A percentile compares a stretch with the other conserved stretches of the same genome.
phyloP scores from a whole-genome alignment of 2,888 invertebrate species.

The Flexamia atlantica region DNA sequence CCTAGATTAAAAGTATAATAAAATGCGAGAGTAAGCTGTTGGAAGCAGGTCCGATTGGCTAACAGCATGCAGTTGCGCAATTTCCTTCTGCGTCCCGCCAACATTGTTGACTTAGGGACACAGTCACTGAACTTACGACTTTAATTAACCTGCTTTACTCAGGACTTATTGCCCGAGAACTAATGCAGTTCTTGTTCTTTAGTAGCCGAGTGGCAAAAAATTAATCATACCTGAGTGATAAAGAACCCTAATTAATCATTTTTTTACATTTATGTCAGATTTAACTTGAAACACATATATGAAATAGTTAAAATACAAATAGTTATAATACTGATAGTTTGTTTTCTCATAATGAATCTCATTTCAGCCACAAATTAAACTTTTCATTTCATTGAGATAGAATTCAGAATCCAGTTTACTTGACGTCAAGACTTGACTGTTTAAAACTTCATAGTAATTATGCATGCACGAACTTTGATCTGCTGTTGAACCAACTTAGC shows the following conservation, averaged over 20 bases:
- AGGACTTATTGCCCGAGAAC: neutral
- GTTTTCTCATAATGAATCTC: no score
- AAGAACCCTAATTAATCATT: no score
- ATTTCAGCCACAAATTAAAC: no score
- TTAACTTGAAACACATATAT: no score
- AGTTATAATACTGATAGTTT: no score
- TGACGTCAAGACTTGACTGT: neutral
- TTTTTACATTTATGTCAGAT: no score
- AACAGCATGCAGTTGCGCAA: slow-evolving; percentile 15
- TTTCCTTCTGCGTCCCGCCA: neutral
- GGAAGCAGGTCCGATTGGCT: neutral
- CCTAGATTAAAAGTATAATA: neutral
- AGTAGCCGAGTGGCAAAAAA: no score
- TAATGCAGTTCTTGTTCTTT: no score
- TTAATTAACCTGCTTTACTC: neutral
- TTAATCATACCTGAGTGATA: no score
- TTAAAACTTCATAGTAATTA: neutral
- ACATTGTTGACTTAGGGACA: slow-evolving; percentile 14
- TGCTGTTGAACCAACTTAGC: neutral
- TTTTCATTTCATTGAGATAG: no score
- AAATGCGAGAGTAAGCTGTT: neutral
- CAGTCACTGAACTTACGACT: neutral
- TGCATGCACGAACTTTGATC: slow-evolving; percentile 11
- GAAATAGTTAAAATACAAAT: no score
- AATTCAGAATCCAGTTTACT: no score